Conservation (phyloP, 2,797 vertebrate genomes). For the Lindbergichthys nudifrons region DNA sequence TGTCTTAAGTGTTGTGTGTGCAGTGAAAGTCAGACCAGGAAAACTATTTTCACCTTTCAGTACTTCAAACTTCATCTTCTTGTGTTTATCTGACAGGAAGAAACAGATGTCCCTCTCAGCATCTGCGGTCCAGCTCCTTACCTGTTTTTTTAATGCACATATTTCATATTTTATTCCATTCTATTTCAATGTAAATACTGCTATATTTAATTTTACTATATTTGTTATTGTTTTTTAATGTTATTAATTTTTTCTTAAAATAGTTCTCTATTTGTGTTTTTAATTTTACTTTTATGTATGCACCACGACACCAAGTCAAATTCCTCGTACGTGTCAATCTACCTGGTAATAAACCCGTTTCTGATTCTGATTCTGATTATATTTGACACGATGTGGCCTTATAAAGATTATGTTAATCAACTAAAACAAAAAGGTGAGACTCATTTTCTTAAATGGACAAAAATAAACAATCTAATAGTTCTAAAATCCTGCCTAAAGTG, state of each 20-base stretch:
- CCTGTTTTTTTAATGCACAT: not conserved
- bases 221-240: no score
- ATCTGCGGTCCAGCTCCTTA: slow-evolving; percentile 5
- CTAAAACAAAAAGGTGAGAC: slow-evolving; percentile 19
- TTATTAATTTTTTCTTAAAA: no score
- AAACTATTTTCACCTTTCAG: slow-evolving; percentile 27
- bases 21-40: slow-evolving; percentile 36
- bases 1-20: slow-evolving; percentile 31
- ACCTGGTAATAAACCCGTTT: no score
- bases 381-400: slow-evolving; percentile 3
- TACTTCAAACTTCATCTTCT: slow-evolving; percentile 22
- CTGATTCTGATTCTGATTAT: no score
- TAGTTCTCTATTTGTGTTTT: no score
- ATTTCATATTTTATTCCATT: no score
- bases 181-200: no score
- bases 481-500: slow-evolving; percentile 23
- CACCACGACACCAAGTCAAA: no score
- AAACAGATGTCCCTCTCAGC: slow-evolving; percentile 3
- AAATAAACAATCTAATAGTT: not conserved
- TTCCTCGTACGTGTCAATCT: no score
- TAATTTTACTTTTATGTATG: no score
- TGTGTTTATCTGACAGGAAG: slow-evolving; percentile 11
- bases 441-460: not conserved
- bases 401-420: slow-evolving; percentile 10
- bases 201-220: no score